Evolutionary conservation across 1,140 invertebrate species (phyloP).

Genomic region (Bradynema listronoti): DNA sequence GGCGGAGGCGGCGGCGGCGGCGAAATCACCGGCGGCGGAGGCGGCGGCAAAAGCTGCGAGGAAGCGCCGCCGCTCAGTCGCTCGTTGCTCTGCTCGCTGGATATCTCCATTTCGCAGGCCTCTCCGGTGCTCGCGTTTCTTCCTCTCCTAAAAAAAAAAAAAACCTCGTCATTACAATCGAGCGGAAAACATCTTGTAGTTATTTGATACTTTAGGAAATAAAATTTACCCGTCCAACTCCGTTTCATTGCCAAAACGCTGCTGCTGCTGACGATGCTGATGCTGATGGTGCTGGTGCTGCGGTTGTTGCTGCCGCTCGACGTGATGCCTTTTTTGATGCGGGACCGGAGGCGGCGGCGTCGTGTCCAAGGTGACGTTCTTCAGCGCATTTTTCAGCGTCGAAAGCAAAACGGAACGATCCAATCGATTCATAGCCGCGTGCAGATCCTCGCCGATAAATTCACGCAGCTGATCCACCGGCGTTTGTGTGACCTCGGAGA

Average conservation of each 20-base stretch:
- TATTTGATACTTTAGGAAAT: no score
- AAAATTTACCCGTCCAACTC: no score
- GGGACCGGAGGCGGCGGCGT: not conserved
- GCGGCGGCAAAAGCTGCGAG: not conserved
- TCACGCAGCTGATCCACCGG: slow-evolving; percentile 13
- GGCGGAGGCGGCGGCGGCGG: not conserved
- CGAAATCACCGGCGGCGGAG: not conserved
- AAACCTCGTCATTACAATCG: no score
- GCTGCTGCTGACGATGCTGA: no score
- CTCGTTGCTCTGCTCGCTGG: not conserved
- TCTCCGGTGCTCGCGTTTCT: not conserved
- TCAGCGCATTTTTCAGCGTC: slow-evolving; percentile 17
- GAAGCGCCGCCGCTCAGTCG: not conserved
- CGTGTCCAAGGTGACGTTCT: no score
- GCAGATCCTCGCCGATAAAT: slow-evolving; percentile 30
- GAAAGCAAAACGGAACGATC: slow-evolving; percentile 11
- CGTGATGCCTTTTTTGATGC: no score
- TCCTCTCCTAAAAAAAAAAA: no score
- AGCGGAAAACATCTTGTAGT: no score
- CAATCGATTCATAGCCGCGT: slow-evolving; percentile 22
- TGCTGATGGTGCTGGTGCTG: no score
- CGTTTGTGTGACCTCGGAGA: slow-evolving; percentile 12
- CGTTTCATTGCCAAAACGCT: no score
- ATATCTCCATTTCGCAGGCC: slow-evolving; percentile 9
- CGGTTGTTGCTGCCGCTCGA: no score